A percentile compares a stretch with the other conserved stretches of the same genome.
Conservation (phyloP, 2,113 vertebrate genomes). For the Neotoma lepida region DNA sequence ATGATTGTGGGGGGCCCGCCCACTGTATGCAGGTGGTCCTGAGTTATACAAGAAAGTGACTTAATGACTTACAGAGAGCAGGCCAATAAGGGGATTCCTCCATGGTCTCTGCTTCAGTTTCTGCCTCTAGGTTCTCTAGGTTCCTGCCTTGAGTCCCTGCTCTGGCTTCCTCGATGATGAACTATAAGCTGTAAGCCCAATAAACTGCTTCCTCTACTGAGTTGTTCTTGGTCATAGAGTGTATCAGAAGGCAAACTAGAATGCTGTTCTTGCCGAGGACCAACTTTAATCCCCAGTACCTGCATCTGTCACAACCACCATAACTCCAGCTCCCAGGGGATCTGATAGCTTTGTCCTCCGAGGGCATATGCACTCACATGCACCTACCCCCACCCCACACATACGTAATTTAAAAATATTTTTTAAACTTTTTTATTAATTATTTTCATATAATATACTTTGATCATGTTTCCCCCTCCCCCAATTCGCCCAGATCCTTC, state of each 20-base stretch:
- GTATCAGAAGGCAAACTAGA: background rate
- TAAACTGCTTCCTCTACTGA: background rate
- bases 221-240: background rate
- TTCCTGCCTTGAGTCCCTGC: background rate
- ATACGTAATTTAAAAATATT: background rate
- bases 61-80: background rate
- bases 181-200: background rate
- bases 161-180: background rate
- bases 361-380: background rate
- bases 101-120: background rate
- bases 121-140: background rate
- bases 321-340: background rate
- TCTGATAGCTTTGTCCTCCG: background rate
- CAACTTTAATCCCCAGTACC: background rate
- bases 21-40: accelerated
- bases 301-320: background rate
- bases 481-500: background rate
- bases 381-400: background rate
- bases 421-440: background rate
- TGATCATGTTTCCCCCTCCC: background rate
- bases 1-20: background rate
- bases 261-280: background rate
- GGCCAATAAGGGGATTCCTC: background rate
- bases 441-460: background rate
- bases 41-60: background rate